phyloP scores from a whole-genome alignment of 2,888 invertebrate species.

The Strigamia transsilvanica region DNA sequence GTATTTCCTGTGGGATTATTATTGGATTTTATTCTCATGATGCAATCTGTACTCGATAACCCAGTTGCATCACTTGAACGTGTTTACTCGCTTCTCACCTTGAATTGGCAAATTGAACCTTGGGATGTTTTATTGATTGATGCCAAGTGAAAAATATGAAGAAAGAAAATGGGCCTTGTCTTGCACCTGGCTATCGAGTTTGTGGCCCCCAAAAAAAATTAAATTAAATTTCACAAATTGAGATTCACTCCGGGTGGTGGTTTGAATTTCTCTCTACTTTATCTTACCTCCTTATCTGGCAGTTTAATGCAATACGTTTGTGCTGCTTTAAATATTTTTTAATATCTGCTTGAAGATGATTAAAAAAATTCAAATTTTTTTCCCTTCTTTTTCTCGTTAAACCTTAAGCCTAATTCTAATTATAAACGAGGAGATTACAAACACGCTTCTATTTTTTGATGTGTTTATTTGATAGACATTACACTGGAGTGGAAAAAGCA shows the following conservation, averaged over 20 bases:
- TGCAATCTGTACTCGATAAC: neutral
- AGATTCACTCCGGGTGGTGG: slow-evolving; percentile 1
- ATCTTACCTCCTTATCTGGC: neutral
- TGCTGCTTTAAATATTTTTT: neutral
- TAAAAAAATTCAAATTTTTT: neutral
- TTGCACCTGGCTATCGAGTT: neutral
- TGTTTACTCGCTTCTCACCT: neutral
- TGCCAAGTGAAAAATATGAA: slow-evolving; percentile 8
- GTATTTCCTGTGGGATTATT: too few relatives aligned
- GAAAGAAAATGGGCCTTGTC: slow-evolving; percentile 8
- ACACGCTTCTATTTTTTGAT: too few relatives aligned
- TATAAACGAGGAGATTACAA: too few relatives aligned
- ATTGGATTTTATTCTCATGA: neutral
- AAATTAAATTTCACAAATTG: neutral
- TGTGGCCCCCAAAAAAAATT: neutral
- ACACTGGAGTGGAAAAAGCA: neutral
- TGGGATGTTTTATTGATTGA: slow-evolving; percentile 3
- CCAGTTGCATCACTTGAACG: neutral
- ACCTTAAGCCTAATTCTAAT: too few relatives aligned
- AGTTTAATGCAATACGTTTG: neutral
- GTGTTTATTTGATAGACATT: too few relatives aligned
- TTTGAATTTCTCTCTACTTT: neutral
- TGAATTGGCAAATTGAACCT: slow-evolving; percentile 3
- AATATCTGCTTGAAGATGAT: neutral
- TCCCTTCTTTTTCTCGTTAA: neutral